Evolutionary conservation across 2,888 invertebrate genomes (phyloP), one percentile per base, ranked within the genome.

Genomic region (Agrotis puta): DNA sequence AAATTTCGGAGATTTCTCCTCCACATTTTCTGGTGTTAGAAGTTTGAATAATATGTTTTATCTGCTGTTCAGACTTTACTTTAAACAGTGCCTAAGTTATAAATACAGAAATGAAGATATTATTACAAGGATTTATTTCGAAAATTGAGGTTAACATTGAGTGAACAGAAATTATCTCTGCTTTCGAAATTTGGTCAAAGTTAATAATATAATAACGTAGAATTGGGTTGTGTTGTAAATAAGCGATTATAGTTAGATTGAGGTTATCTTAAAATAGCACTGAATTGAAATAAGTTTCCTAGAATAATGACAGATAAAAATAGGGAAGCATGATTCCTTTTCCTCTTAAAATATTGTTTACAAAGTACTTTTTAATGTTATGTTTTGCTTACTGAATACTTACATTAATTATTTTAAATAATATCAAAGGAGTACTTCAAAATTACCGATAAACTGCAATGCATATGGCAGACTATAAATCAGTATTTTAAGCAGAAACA

Each of bases 1-100:
- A 80, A 68, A 73, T 66, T 70, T 62, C 11, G 16, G 57, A 61
- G 72, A 48, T 58, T 13, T 54, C 56, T 56, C 45, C n/a, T 48
- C 22, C 18, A 73, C 33, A 53, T 33, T 78, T 22, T 67, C 43
- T 45, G 64, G 64, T 39, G 50, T 66, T 64, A 24, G 14, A 56
- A 78, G 54, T 78, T 70, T 0, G 33, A 48, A 51, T 62, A 62
- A 51, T 24, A 43, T 57, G 27, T 16, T n/a, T 48, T 33, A 24
- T 33, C n/a, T 27, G n/a, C 58, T 54, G 67, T 63, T 65, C 57
- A 56, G 39, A 51, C 51, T 63, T 64, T 47, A 33, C 54, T 66
- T 33, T 50, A 51, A 64, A 33, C 58, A 51, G 24, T 47, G n/a
- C 20, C 47, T 16, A 57, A 61, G n/a, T 63, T 62, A 3, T 50